Base-by-base conservation (phyloP, 2,888 invertebrate genomes). In the Epiblema foenella region DNA sequence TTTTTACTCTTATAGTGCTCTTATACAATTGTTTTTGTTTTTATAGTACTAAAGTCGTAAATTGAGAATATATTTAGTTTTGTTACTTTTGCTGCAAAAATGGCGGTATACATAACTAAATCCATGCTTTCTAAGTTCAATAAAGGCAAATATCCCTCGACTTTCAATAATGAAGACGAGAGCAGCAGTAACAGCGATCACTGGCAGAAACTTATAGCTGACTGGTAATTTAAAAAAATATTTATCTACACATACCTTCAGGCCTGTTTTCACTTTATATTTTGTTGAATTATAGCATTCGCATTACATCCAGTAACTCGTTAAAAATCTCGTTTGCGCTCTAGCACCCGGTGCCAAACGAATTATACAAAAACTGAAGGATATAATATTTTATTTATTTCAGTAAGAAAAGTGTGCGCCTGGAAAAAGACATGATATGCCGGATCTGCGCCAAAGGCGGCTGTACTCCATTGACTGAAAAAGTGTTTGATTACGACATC, bases 81-180 rank as follows among this genome's bases (percentile, higher is more conserved):
- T 17, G 29, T 33, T 18, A 9, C 37, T 15, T 39, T 17, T 15
- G 80, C 52, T n/a, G n/a, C n/a, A n/a, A n/a, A n/a, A 49, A 93
- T 93, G 93, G 86, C 92, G 72, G 89, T 91, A 12, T 92, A 89
- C 77, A 75, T 91, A 73, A 91, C 92, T 0, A 90, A 90, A 79
- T 82, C 87, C 56, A 92, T 92, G 90, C 78, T 92, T 72, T 81
- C 86, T 11, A 89, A 84, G 73, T 79, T 92, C 76, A 90, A 87
- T 75, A 85, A 83, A 81, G 78, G 85, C 24, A 83, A 83, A 56
- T 90, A 87, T 79, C 80, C 87, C 20, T 78, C 76, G 63, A 77
- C 75, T 68, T 74, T 73, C 49, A 73, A 67, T 66, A 81, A 82
- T 75, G 83, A 85, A 59, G 83, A 82, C 66, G 82, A 83, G 52